phyloP scores from a whole-genome alignment of 1,140 invertebrate genomes.

The Stegodyphus mimosarum region DNA sequence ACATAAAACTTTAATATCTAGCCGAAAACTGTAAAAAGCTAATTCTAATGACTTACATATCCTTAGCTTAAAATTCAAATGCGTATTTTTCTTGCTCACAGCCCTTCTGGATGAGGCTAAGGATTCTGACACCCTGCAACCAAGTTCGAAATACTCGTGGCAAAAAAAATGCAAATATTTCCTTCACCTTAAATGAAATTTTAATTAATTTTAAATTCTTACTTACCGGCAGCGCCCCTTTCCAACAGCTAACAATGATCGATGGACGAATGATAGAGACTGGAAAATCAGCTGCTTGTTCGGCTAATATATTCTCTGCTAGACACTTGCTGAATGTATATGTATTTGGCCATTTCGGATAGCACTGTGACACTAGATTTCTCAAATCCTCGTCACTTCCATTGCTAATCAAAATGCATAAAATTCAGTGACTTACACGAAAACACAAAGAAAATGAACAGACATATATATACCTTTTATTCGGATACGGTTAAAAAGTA shows the following conservation, averaged over 20 bases:
- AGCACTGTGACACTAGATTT: conserved; percentile 65
- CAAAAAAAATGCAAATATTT: too few relatives aligned
- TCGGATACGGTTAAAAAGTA: background rate
- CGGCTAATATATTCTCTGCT: conserved; percentile 80
- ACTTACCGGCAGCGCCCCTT: conserved; percentile 31
- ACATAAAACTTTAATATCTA: too few relatives aligned
- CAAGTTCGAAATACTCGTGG: too few relatives aligned
- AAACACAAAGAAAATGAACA: background rate
- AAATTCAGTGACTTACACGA: background rate
- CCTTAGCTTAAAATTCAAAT: too few relatives aligned
- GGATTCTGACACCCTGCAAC: too few relatives aligned
- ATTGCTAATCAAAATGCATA: background rate
- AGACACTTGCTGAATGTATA: conserved; percentile 88
- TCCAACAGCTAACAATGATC: conserved; percentile 76
- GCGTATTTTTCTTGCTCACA: too few relatives aligned
- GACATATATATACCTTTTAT: background rate
- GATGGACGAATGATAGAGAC: conserved; percentile 87
- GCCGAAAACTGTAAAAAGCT: too few relatives aligned
- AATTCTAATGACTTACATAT: too few relatives aligned
- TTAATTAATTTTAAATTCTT: too few relatives aligned
- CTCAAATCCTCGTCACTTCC: conserved; percentile 18
- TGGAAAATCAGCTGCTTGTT: conserved; percentile 74
- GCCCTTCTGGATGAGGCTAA: too few relatives aligned
- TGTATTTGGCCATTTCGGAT: conserved; percentile 82
- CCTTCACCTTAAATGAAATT: too few relatives aligned